Evolutionary conservation across 2,113 vertebrate species (phyloP), one percentile per base, ranked within the genome.

Genomic region (Zingel zingel): DNA sequence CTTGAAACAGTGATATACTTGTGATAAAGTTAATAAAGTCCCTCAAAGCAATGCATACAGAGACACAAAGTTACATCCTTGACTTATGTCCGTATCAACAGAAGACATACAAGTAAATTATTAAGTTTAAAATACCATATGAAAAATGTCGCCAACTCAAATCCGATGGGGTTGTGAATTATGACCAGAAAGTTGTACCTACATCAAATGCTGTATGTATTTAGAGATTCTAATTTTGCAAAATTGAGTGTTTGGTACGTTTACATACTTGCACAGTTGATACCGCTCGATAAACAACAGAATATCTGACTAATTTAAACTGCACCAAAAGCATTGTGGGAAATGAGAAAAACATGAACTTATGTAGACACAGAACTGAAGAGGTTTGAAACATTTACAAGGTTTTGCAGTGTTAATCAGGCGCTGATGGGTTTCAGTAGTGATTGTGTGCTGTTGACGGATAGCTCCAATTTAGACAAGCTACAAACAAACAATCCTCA

Each of bases 381-480:
- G 72, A 77, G 54, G 54, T 62, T 33, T 56, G 33, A 83, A 25
- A 19, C 16, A 5, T 74, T 74, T 30, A 76, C 51, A 30, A 48
- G 53, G 12, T 65, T 30, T 0, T n/a, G 39, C 25, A 75, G 27
- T 76, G 80, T 88, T 91, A 86, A 57, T 54, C 83, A 61, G 71
- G 33, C 6, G 1, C 25, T 61, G 77, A 71, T 81, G 79, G 56
- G 68, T 84, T 88, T 83, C 87, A 79, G 82, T 70, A 23, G 61
- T 56, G 70, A 85, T 74, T 77, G 61, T 43, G 72, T 54, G 84
- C 79, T 79, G 66, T 79, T 84, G 85, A 86, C 48, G 75, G 86
- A 90, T 86, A 54, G 66, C 78, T 75, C 23, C 48, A 48, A 82
- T 91, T 92, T 91, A 85, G 79, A 58, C 79, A 70, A 47, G 53